Conservation (phyloP, 2,888 invertebrate genomes). For the Pyrrhia umbra region DNA sequence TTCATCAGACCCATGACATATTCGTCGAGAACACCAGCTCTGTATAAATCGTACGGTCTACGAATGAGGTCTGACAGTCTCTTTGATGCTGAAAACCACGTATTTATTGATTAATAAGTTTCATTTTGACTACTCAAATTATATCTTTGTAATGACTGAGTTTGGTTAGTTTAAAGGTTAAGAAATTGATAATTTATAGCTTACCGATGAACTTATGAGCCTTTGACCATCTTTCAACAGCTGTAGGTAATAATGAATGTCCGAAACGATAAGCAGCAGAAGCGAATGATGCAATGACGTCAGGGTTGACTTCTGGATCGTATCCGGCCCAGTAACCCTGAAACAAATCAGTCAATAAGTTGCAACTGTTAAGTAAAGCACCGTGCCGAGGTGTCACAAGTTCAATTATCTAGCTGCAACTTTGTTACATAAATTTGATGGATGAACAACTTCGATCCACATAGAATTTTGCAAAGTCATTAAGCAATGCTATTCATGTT, state of each 20-base stretch:
- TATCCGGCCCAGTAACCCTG: conserved; percentile 96
- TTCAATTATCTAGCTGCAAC: conserved; percentile 46
- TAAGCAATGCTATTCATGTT: conserved; percentile 16
- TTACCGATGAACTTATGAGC: conserved; percentile 98
- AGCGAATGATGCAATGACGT: conserved; percentile 97
- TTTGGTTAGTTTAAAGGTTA: too few relatives aligned
- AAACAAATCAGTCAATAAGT: conserved; percentile 59
- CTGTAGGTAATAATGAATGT: conserved; percentile 96
- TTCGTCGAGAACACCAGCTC: conserved; percentile 97
- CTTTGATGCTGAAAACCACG: conserved; percentile 93
- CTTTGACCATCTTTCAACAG: conserved; percentile 98
- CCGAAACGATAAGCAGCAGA: conserved; percentile 98
- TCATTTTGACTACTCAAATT: neutral
- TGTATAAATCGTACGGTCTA: conserved; percentile 96
- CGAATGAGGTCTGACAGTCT: conserved; percentile 96
- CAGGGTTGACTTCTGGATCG: conserved; percentile 95
- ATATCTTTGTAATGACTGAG: too few relatives aligned
- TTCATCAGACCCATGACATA: conserved; percentile 98
- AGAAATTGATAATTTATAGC: conserved; percentile 1
- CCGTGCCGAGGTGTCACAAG: conserved; percentile 31
- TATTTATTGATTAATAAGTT: neutral
- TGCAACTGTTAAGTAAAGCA: conserved; percentile 34
- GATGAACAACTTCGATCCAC: conserved; percentile 18
- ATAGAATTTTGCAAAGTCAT: conserved; percentile 28
- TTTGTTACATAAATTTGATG: conserved; percentile 36